Percentiles rank a stretch among this genome's conserved stretches.
phyloP scores from a whole-genome alignment of 1,140 invertebrate species.

The Ostrea edulis region DNA sequence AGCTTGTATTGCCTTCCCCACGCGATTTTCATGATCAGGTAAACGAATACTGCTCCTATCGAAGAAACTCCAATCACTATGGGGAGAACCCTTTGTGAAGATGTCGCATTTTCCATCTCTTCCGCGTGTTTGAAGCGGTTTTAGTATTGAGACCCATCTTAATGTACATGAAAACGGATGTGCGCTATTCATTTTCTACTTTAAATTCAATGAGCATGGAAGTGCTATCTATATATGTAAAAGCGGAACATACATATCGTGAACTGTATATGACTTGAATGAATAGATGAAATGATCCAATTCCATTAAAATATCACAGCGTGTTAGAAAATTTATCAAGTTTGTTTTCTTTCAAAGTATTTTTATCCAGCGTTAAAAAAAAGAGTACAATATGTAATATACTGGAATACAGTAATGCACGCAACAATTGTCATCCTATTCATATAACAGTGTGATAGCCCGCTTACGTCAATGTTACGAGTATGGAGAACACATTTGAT shows the following conservation, averaged over 20 bases:
- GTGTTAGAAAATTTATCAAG: background rate
- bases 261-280: background rate
- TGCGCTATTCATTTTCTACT: background rate
- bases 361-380: background rate
- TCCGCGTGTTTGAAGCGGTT: background rate
- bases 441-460: too few relatives aligned
- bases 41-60: background rate
- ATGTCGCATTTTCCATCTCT: background rate
- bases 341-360: background rate
- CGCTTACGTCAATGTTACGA: too few relatives aligned
- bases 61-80: background rate
- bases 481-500: too few relatives aligned
- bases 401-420: too few relatives aligned
- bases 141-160: background rate
- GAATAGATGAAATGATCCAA: background rate
- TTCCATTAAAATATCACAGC: background rate
- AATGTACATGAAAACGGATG: background rate
- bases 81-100: background rate
- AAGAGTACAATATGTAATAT: too few relatives aligned
- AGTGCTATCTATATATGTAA: background rate
- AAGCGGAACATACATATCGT: background rate
- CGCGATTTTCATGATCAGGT: background rate
- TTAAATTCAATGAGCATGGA: background rate
- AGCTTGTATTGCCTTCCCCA: background rate
- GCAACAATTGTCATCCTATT: too few relatives aligned